Conservation (phyloP, 2,888 invertebrate genomes). For the Callyntrura guangdongensis region DNA sequence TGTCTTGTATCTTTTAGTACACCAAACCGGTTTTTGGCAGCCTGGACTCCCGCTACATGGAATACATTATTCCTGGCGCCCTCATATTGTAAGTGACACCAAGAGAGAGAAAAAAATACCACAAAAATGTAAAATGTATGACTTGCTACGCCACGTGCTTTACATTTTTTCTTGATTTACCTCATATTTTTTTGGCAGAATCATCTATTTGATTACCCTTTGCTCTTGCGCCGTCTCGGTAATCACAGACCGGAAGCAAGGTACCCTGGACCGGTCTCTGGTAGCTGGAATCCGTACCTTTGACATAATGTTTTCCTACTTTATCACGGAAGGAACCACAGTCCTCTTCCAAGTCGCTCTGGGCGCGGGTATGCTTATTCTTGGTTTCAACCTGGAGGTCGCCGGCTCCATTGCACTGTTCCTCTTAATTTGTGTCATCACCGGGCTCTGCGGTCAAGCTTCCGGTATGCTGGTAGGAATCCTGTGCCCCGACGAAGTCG, state of each 20-base stretch:
- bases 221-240: conserved; percentile 68
- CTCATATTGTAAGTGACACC: conserved; percentile 69
- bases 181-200: conserved; percentile 58
- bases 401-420: conserved; percentile 54
- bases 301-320: conserved; percentile 69
- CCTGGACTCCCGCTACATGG: conserved; percentile 64
- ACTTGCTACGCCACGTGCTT: not conserved
- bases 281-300: conserved; percentile 64
- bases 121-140: not conserved
- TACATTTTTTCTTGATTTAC: conserved; percentile 2
- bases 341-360: conserved; percentile 56
- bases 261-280: conserved; percentile 74
- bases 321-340: conserved; percentile 71
- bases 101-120: too few species aligned
- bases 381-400: conserved; percentile 68
- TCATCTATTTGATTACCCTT: conserved; percentile 75
- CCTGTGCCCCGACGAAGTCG: conserved; percentile 69
- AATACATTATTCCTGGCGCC: conserved; percentile 76
- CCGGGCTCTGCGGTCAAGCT: conserved; percentile 72
- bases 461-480: conserved; percentile 71
- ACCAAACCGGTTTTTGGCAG: conserved; percentile 62
- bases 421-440: conserved; percentile 59
- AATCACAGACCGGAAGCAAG: conserved; percentile 76
- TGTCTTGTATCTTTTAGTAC: not conserved
- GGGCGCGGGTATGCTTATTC: conserved; percentile 55